Evolutionary conservation across 2,888 invertebrate species (phyloP).

Genomic region (Lasioglossum figueresi): DNA sequence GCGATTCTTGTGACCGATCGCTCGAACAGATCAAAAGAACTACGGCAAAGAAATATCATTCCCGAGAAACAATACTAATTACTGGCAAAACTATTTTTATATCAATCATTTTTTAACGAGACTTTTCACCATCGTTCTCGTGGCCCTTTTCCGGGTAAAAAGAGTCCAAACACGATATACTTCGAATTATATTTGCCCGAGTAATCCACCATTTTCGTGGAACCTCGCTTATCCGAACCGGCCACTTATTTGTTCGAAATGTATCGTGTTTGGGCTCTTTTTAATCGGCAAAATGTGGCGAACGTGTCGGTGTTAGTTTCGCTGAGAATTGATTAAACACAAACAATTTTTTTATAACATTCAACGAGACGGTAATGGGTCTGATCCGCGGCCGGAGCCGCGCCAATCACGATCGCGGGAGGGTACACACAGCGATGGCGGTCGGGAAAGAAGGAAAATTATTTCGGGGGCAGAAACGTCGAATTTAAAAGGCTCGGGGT

Average conservation of each 20-base stretch:
- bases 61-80: no score
- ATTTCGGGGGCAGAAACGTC: slow-evolving; percentile 34
- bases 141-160: no score
- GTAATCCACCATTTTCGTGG: no score
- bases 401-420: neutral
- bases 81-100: no score
- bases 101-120: no score
- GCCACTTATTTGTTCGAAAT: no score
- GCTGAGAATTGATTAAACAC: neutral
- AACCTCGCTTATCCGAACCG: no score
- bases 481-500: slow-evolving; percentile 51
- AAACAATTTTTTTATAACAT: neutral
- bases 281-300: neutral
- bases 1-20: neutral
- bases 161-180: no score
- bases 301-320: neutral
- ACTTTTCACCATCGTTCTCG: no score
- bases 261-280: neutral
- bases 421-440: neutral
- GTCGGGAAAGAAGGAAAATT: neutral
- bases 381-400: neutral
- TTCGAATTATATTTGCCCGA: no score
- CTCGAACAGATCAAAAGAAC: neutral
- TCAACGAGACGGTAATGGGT: neutral
- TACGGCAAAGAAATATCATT: neutral